Conservation (phyloP, 2,797 vertebrate genomes). For the Antennarius maculatus region DNA sequence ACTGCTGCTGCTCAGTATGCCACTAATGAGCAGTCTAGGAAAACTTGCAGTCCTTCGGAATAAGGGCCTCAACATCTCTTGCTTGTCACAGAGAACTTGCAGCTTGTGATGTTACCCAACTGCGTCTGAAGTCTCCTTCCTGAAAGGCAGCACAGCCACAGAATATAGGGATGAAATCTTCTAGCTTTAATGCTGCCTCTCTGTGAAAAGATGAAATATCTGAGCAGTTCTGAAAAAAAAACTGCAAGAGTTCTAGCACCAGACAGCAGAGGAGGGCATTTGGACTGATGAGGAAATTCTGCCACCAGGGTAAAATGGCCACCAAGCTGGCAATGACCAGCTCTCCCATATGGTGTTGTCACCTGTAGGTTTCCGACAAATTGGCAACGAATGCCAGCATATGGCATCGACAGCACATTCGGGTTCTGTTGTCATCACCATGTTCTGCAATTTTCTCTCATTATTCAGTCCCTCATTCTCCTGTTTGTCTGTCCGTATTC, state of each 20-base stretch:
- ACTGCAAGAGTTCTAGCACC: conserved; percentile 8
- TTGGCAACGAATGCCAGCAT: conserved; percentile 76
- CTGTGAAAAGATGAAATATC: conserved; percentile 56
- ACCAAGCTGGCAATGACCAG: conserved; percentile 66
- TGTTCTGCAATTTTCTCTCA: conserved; percentile 32
- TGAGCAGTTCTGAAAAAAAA: conserved; percentile 27
- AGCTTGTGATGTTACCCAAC: conserved; percentile 43
- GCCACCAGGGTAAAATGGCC: conserved; percentile 52
- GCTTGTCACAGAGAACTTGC: conserved; percentile 26
- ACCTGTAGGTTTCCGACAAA: conserved; percentile 79
- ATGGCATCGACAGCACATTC: conserved; percentile 68
- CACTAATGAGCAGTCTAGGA: conserved; percentile 38
- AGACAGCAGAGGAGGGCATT: conserved; percentile 51
- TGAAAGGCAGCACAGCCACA: conserved; percentile 11
- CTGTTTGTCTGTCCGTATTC: conserved; percentile 13
- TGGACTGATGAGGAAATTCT: conserved; percentile 60
- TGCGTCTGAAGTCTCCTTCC: conserved; percentile 41
- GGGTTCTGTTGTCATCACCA: conserved; percentile 44
- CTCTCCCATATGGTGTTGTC: conserved; percentile 80
- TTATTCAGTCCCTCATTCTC: conserved; percentile 35
- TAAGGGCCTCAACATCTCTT: conserved; percentile 30
- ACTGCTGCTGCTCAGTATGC: conserved; percentile 24
- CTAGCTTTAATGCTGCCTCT: conserved; percentile 22
- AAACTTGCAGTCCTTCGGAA: conserved; percentile 35
- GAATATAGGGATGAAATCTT: conserved; percentile 10